Evolutionary conservation across 2,797 vertebrate species (phyloP).

Genomic region (Pseudochromis fuscus): DNA sequence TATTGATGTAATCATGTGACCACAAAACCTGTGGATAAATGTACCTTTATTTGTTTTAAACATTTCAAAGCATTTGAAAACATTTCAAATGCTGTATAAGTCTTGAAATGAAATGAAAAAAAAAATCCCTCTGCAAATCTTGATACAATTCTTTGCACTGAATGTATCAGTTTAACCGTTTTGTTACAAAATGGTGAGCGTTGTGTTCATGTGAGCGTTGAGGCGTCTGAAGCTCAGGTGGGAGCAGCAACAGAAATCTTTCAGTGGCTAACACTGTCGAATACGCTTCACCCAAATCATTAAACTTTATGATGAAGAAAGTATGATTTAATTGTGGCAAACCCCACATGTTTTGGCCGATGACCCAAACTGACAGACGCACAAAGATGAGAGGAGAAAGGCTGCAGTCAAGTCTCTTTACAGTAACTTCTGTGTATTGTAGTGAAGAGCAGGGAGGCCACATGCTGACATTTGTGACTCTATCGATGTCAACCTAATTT

Average conservation of each 20-base stretch:
- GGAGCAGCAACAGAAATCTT: not conserved
- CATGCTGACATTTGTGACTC: constrained; percentile 82
- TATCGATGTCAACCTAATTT: constrained; percentile 83
- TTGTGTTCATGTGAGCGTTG: too few relatives aligned
- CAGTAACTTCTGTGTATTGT: constrained; percentile 66
- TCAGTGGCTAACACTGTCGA: not conserved
- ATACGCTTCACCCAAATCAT: not conserved
- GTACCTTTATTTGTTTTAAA: too few relatives aligned
- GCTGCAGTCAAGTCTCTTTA: constrained; percentile 29
- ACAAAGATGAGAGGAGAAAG: constrained; percentile 31
- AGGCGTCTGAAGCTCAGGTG: not conserved
- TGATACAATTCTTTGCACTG: too few relatives aligned
- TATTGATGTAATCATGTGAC: too few relatives aligned
- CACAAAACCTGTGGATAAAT: too few relatives aligned
- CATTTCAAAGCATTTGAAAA: too few relatives aligned
- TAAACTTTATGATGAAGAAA: constrained; percentile 5
- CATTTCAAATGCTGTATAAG: too few relatives aligned
- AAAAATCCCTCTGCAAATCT: too few relatives aligned
- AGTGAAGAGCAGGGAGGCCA: constrained; percentile 54
- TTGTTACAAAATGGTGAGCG: not conserved
- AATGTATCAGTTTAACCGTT: too few relatives aligned
- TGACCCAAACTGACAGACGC: constrained; percentile 35
- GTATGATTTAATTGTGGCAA: constrained; percentile 23
- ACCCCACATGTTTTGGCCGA: constrained; percentile 12
- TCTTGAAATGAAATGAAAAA: too few relatives aligned